These are phyloP conservation scores for Invenusta paracnida DNA, from an alignment of 2,888 invertebrate genomes.

Conservation along the genomic window DNA sequence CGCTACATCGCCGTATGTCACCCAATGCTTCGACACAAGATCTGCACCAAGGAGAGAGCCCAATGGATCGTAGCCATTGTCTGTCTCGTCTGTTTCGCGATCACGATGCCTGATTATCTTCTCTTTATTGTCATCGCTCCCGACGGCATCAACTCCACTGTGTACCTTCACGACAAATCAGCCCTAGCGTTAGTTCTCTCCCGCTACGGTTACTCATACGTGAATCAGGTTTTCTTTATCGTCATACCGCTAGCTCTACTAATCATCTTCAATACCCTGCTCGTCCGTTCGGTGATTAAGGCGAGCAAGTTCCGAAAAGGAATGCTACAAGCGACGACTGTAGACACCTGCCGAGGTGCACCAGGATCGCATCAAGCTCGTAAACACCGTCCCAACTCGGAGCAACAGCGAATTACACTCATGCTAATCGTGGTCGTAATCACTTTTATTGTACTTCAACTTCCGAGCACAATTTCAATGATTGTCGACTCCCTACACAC, in stretches of 20 bases:
- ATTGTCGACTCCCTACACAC: constrained; percentile 32
- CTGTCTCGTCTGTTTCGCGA: constrained; percentile 66
- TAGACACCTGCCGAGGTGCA: constrained; percentile 63
- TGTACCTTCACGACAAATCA: constrained; percentile 28
- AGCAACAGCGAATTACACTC: constrained; percentile 67
- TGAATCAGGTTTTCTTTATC: constrained; percentile 53
- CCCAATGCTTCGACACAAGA: constrained; percentile 68
- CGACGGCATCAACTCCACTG: not conserved
- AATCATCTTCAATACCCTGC: constrained; percentile 71
- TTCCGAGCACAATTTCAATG: constrained; percentile 66
- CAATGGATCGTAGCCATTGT: constrained; percentile 67
- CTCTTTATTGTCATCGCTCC: constrained; percentile 48
- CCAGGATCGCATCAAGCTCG: constrained; percentile 46
- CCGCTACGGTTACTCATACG: constrained; percentile 5
- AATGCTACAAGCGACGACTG: constrained; percentile 47
- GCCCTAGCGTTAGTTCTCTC: not conserved
- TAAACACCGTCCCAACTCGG: constrained; percentile 49
- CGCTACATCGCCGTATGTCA: constrained; percentile 73
- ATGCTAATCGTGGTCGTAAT: constrained; percentile 73
- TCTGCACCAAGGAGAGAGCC: constrained; percentile 70
- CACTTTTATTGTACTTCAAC: constrained; percentile 71
- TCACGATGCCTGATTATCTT: constrained; percentile 68
- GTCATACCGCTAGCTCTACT: constrained; percentile 69
- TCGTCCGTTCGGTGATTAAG: constrained; percentile 65
- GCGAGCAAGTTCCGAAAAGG: constrained; percentile 50